Evolutionary conservation across 2,888 invertebrate genomes (phyloP).

Genomic region (Agriopis marginaria): DNA sequence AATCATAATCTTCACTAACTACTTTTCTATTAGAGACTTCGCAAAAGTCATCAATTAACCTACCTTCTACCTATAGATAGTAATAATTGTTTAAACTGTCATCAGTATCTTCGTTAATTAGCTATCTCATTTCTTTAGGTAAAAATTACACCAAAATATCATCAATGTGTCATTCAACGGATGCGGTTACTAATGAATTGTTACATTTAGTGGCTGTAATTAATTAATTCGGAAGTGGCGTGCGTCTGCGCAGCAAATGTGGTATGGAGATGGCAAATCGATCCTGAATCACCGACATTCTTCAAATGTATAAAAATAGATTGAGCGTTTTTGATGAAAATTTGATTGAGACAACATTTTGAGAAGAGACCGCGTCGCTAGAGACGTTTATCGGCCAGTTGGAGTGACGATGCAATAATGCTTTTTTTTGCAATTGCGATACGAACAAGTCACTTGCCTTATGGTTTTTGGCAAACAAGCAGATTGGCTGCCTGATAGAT

Average conservation of each 20-base stretch:
- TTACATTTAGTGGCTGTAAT: conserved; percentile 15
- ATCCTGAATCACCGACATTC: conserved; percentile 42
- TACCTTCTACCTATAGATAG: background rate
- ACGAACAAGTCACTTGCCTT: too few relatives aligned
- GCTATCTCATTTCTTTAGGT: conserved; percentile 5
- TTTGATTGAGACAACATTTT: too few relatives aligned
- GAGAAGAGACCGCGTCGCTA: too few relatives aligned
- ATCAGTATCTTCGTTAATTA: conserved; percentile 1
- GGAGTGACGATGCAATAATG: too few relatives aligned
- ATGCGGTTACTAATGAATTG: conserved; percentile 44
- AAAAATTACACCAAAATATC: conserved; percentile 8
- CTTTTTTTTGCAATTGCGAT: too few relatives aligned
- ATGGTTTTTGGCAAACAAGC: too few relatives aligned
- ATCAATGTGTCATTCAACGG: conserved; percentile 42
- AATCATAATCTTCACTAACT: background rate
- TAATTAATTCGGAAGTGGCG: conserved; percentile 40
- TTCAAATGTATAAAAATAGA: conserved; percentile 10
- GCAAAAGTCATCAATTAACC: background rate
- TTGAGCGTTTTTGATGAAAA: background rate
- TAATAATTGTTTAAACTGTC: background rate
- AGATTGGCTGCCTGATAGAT: too few relatives aligned
- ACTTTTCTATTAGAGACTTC: background rate
- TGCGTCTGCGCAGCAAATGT: conserved; percentile 44
- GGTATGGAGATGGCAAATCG: conserved; percentile 17
- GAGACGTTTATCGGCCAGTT: too few relatives aligned